Percentiles rank a stretch among this genome's conserved stretches.
Evolutionary conservation across 2,888 invertebrate genomes (phyloP).

Genomic region (Bibio marci): DNA sequence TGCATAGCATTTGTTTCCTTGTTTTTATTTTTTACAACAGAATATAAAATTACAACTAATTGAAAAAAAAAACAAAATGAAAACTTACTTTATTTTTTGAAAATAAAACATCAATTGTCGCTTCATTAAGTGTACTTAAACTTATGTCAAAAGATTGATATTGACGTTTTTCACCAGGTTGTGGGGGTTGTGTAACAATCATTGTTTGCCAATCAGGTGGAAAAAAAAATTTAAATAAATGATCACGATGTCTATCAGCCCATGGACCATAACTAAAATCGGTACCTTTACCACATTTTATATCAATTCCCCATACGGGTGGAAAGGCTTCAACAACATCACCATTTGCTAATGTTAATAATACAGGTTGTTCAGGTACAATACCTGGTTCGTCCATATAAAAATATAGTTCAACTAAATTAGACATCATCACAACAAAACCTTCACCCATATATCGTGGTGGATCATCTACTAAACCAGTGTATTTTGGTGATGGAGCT

Average conservation of each 20-base stretch:
- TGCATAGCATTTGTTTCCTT: slow-evolving; percentile 94
- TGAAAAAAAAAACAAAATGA: not conserved
- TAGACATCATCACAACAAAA: slow-evolving; percentile 91
- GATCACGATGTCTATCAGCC: slow-evolving; percentile 94
- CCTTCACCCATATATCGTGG: slow-evolving; percentile 96
- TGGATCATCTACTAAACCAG: slow-evolving; percentile 83
- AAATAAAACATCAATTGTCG: slow-evolving; percentile 90
- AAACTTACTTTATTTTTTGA: slow-evolving; percentile 50
- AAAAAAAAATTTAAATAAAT: slow-evolving; percentile 90
- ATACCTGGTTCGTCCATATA: slow-evolving; percentile 94
- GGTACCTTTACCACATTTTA: slow-evolving; percentile 82
- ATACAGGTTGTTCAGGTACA: slow-evolving; percentile 82
- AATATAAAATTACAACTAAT: too few relatives aligned
- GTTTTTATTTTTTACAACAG: slow-evolving; percentile 9
- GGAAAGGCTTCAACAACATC: slow-evolving; percentile 85
- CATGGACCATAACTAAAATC: slow-evolving; percentile 98
- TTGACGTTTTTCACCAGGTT: slow-evolving; percentile 73
- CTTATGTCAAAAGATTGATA: slow-evolving; percentile 87
- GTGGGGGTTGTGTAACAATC: slow-evolving; percentile 61
- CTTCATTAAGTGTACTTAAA: slow-evolving; percentile 76
- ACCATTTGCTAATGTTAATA: slow-evolving; percentile 77
- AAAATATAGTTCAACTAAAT: slow-evolving; percentile 86
- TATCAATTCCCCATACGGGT: slow-evolving; percentile 90
- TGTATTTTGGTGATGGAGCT: slow-evolving; percentile 92
- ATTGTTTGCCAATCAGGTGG: slow-evolving; percentile 72